Evolutionary conservation across 2,888 invertebrate genomes (phyloP).

Genomic region (Leucoma salicis): DNA sequence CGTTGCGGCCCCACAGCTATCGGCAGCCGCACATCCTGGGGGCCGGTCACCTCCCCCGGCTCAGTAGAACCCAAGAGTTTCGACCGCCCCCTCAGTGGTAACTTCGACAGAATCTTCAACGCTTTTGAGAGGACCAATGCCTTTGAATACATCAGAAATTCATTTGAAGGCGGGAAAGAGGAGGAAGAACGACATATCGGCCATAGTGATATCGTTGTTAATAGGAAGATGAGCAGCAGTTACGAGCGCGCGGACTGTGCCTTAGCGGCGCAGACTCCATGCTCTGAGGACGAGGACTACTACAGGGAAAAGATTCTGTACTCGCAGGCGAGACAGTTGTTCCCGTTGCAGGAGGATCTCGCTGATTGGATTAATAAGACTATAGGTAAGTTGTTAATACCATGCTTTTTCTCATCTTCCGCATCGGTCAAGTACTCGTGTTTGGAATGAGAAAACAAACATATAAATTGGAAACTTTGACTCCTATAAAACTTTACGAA

Average conservation of each 20-base stretch:
- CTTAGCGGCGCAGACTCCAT: slow-evolving; percentile 75
- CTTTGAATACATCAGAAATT: slow-evolving; percentile 64
- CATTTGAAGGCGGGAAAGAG: slow-evolving; percentile 44
- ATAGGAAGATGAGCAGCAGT: slow-evolving; percentile 71
- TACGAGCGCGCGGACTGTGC: slow-evolving; percentile 76
- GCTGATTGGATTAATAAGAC: slow-evolving; percentile 95
- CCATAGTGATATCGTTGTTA: slow-evolving; percentile 69
- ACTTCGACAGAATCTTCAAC: slow-evolving; percentile 77
- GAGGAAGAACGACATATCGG: slow-evolving; percentile 60
- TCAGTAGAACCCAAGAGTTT: slow-evolving; percentile 58
- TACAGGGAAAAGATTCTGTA: slow-evolving; percentile 88
- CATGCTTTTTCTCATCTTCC: too few species aligned
- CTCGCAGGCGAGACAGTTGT: slow-evolving; percentile 89
- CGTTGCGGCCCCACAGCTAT: slow-evolving; percentile 73
- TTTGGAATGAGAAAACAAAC: too few species aligned
- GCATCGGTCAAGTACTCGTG: too few species aligned
- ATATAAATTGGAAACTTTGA: too few species aligned
- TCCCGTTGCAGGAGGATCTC: slow-evolving; percentile 92
- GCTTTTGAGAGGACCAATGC: slow-evolving; percentile 77
- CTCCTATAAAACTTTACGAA: too few species aligned
- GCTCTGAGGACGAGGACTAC: slow-evolving; percentile 84
- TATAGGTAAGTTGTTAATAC: slow-evolving; percentile 87
- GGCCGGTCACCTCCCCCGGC: slow-evolving; percentile 77
- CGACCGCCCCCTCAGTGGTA: slow-evolving; percentile 71
- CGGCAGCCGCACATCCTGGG: slow-evolving; percentile 82